Base-by-base conservation (phyloP, 1,140 invertebrate genomes). In the Pseudomyrmex gracilis region DNA sequence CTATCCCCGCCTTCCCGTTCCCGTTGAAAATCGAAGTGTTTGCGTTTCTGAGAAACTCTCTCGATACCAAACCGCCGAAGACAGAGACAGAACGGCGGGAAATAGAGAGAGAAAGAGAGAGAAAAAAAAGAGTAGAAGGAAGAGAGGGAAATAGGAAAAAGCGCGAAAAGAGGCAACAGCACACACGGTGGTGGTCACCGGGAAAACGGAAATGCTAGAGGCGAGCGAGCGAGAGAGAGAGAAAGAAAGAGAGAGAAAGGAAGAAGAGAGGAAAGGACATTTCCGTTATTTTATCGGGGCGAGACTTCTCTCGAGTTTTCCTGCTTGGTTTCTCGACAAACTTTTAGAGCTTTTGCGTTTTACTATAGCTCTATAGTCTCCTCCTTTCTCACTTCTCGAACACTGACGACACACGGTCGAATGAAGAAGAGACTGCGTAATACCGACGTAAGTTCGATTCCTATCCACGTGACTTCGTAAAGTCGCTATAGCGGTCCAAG, bases 261-360 rank as follows among this genome's bases (percentile, higher is more conserved):
- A 43, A 34, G 43, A 87, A 53, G 66, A 51, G 43, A 58, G 45
- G 43, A 61, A 47, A 47, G 57, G 45, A 71, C 61, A 68, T 84
- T 80, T 87, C 63, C 68, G 85, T 87, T 87, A 83, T 84, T 87
- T 87, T 64, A 64, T 83, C 58, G 68, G 34, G 58, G 17, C 61
- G 51, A 57, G 20, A 20, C 57, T 58, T 80, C 15, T 49, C 47
- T 17, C 53, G 60, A 68, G 82, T 60, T 47, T 22, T 24, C 22
- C 60, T 17, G 51, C 60, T 73, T 84, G 51, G 74, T 73, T 53
- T 87, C 70, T 63, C 87, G 58, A 76, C 66, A 47, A 88, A 88
- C 86, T 88, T 87, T 76, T 87, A 88, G 85, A 87, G 87, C 83
- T 78, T 87, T 84, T 20, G 68, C 70, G 57, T 88, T 88, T 85